A percentile compares a stretch with the other conserved stretches of the same genome.
phyloP scores from a whole-genome alignment of 30 jellyfish, hydroid and myxozoan genomes.

The Aurelia aurita region DNA sequence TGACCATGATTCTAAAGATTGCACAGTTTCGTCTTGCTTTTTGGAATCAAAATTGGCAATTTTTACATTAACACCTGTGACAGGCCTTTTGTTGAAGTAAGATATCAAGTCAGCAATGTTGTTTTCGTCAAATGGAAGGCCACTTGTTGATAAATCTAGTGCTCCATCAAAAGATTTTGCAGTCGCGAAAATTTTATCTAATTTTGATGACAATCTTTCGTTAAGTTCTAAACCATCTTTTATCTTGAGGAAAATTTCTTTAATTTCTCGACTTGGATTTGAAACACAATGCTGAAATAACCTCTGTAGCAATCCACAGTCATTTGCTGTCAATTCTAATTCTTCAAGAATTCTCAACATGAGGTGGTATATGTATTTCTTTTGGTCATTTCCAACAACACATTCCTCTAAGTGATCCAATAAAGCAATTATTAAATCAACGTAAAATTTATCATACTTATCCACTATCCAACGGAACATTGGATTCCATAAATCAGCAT shows the following conservation, averaged over 20 bases:
- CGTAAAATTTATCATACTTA: background rate
- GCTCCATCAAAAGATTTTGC: too few relatives aligned
- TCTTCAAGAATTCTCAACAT: background rate
- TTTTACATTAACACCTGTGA: background rate
- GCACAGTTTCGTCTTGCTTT: background rate
- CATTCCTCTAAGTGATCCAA: background rate
- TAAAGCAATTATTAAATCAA: background rate
- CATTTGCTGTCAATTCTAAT: background rate
- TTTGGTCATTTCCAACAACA: background rate
- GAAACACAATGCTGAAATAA: slow-evolving; percentile 25
- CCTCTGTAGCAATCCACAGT: background rate
- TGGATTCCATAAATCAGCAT: slow-evolving; percentile 43
- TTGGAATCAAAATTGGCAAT: background rate
- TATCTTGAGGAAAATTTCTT: background rate
- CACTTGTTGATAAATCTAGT: too few relatives aligned
- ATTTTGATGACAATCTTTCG: too few relatives aligned
- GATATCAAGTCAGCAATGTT: too few relatives aligned
- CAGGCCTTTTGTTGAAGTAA: background rate
- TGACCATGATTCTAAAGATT: background rate
- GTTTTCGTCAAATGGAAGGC: too few relatives aligned
- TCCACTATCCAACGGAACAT: slow-evolving; percentile 3
- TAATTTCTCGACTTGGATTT: slow-evolving; percentile 13
- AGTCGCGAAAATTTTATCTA: too few relatives aligned
- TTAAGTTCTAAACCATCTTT: background rate
- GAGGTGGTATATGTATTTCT: background rate